Evolutionary conservation across 2,113 vertebrate species (phyloP).

Genomic region (Quiscalus mexicanus): DNA sequence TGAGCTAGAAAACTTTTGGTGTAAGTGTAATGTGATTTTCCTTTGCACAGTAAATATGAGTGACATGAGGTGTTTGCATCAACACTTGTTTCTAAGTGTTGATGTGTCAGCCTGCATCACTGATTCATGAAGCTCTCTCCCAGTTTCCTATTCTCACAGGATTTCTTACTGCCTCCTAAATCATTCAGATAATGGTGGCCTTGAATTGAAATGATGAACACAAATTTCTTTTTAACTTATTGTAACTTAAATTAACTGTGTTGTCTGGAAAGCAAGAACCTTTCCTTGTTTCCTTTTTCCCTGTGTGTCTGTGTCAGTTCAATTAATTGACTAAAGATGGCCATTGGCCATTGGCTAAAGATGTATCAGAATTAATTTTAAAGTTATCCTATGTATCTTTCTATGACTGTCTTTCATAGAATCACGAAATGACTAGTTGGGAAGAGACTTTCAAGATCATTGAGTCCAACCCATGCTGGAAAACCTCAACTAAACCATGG

Average conservation of each 20-base stretch:
- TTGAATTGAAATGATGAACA: background rate
- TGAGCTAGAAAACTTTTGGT: background rate
- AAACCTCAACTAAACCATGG: background rate
- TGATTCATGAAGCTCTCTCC: background rate
- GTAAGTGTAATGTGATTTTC: background rate
- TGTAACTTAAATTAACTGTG: background rate
- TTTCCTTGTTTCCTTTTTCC: background rate
- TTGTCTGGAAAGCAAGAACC: background rate
- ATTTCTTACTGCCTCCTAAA: background rate
- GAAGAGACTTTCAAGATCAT: background rate
- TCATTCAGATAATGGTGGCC: background rate
- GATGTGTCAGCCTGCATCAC: background rate
- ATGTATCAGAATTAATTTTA: background rate
- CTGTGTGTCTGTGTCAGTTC: background rate
- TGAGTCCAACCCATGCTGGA: accelerated
- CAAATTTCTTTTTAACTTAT: background rate
- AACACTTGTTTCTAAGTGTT: background rate
- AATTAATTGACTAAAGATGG: background rate
- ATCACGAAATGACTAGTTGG: background rate
- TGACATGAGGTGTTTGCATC: background rate
- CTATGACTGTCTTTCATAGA: background rate
- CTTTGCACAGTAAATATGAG: background rate
- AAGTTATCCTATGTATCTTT: background rate
- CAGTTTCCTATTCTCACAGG: background rate
- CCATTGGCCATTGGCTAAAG: background rate